Evolutionary conservation across 2,888 invertebrate genomes (phyloP).

Genomic region (Apamea crenata): DNA sequence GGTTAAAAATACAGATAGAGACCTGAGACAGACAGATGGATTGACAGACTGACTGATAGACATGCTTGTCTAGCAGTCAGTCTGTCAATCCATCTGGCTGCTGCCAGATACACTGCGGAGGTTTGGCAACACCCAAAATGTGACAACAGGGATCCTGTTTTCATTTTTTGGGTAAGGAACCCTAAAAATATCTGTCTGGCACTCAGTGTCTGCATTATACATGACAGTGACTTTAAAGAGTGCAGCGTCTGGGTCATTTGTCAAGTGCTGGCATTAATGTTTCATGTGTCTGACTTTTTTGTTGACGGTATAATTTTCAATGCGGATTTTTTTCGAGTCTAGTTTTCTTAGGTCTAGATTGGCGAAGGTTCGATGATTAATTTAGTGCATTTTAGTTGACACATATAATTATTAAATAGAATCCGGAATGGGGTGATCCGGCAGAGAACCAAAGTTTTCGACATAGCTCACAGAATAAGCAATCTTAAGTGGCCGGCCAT

Average conservation of each 20-base stretch:
- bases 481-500: background rate
- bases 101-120: background rate
- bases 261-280: conserved; percentile 81
- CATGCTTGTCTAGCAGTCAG: too few species aligned
- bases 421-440: background rate
- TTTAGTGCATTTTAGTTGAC: background rate
- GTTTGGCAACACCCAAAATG: background rate
- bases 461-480: background rate
- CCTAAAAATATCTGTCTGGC: conserved; percentile 73
- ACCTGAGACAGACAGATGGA: too few species aligned
- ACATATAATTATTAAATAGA: background rate
- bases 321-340: conserved; percentile 56
- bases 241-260: conserved; percentile 85
- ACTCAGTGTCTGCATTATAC: conserved; percentile 76
- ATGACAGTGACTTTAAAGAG: conserved; percentile 78
- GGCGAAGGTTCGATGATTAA: background rate
- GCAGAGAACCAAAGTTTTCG: background rate
- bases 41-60: background rate
- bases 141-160: background rate
- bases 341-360: conserved; percentile 33
- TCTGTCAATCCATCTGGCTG: too few species aligned
- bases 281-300: conserved; percentile 74
- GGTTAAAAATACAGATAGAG: background rate
- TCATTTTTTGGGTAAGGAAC: conserved; percentile 1
- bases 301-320: conserved; percentile 49